phyloP scores from a whole-genome alignment of 2,888 invertebrate genomes.

The Metallyticus violacea region DNA sequence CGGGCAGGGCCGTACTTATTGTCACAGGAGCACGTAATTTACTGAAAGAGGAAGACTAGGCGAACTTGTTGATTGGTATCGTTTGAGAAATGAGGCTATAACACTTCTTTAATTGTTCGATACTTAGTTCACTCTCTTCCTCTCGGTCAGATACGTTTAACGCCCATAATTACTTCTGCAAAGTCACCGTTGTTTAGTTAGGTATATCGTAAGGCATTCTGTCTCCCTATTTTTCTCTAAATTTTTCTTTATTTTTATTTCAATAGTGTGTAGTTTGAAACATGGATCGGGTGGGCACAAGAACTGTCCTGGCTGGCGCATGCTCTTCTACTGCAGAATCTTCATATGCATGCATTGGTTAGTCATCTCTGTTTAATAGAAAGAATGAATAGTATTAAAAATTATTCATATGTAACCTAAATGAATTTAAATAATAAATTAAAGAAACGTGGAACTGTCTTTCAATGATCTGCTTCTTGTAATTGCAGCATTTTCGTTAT shows the following conservation, averaged over 20 bases:
- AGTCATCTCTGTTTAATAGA: neutral
- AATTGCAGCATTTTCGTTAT: too few relatives aligned
- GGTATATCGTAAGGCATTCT: neutral
- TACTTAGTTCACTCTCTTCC: neutral
- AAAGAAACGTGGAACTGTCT: too few relatives aligned
- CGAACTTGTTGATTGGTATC: slow-evolving; percentile 9
- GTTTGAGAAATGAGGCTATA: slow-evolving; percentile 7
- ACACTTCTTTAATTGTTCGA: slow-evolving; percentile 18
- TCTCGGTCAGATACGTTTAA: neutral
- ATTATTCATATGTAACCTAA: too few relatives aligned
- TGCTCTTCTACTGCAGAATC: neutral
- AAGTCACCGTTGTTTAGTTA: neutral
- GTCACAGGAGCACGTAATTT: neutral
- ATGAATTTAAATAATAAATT: too few relatives aligned
- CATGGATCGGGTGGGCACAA: neutral
- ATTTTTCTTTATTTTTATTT: neutral
- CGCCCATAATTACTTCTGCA: slow-evolving; percentile 5
- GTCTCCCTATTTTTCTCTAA: neutral
- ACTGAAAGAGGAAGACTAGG: neutral
- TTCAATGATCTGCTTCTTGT: too few relatives aligned
- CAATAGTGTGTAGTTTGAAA: neutral
- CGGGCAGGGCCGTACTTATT: neutral
- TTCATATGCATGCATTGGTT: neutral
- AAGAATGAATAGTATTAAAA: too few relatives aligned
- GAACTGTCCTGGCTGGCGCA: neutral